Percentiles rank a stretch among this genome's conserved stretches.
These are phyloP conservation scores for Eupeodes corollae DNA, from an alignment of 1,140 invertebrate genomes.

Conservation along the genomic window DNA sequence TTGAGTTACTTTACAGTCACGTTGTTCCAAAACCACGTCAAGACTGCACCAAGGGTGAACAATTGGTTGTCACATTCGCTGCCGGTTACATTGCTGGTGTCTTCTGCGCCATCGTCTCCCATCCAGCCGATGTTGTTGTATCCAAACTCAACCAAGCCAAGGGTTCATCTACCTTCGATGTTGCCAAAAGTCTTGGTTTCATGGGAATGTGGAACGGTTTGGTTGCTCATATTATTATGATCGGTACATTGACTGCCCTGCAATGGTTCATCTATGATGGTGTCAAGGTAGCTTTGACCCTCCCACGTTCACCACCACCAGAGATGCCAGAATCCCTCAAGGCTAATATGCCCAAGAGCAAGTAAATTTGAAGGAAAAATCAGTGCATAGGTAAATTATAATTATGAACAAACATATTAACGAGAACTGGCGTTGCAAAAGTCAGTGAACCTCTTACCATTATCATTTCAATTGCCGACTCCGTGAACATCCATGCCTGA, in stretches of 20 bases:
- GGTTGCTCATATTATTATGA: conserved; percentile 96
- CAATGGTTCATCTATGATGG: conserved; percentile 99
- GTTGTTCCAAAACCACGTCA: conserved; percentile 88
- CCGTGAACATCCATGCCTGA: too few relatives aligned
- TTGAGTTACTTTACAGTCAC: conserved; percentile 83
- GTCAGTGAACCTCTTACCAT: too few relatives aligned
- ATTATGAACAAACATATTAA: too few relatives aligned
- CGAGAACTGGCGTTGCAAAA: too few relatives aligned
- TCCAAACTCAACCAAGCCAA: conserved; percentile 90
- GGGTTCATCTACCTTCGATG: conserved; percentile 53
- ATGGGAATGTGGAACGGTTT: conserved; percentile 91
- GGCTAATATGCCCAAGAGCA: conserved; percentile 48
- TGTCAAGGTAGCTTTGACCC: conserved; percentile 77
- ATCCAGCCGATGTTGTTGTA: conserved; percentile 77
- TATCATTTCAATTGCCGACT: too few relatives aligned
- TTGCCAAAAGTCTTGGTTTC: conserved; percentile 56
- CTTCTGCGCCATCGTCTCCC: conserved; percentile 80
- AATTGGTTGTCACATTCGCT: conserved; percentile 84
- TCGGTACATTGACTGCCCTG: conserved; percentile 95
- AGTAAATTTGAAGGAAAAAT: too few relatives aligned
- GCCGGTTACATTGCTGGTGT: conserved; percentile 88
- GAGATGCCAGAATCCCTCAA: conserved; percentile 95
- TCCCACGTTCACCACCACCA: conserved; percentile 95
- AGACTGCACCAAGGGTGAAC: conserved; percentile 81
- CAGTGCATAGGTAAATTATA: too few relatives aligned